Evolutionary conservation across 1,140 invertebrate species (phyloP).

Genomic region (Yoshiicerus persimilis): DNA sequence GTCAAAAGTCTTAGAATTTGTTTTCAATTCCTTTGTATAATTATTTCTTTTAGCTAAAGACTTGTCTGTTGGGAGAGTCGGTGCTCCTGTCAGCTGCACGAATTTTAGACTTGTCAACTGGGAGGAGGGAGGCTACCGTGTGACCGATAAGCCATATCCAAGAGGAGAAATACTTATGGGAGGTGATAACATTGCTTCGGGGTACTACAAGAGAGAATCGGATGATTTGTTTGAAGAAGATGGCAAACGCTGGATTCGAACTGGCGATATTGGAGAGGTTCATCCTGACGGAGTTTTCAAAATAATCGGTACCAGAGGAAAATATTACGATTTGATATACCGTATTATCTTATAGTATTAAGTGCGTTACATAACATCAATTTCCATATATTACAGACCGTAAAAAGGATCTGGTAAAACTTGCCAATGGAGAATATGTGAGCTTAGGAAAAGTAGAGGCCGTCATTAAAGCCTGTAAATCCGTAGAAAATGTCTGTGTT

Average conservation of each 20-base stretch:
- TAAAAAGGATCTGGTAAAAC: slow-evolving; percentile 96
- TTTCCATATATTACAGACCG: slow-evolving; percentile 67
- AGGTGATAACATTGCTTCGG: slow-evolving; percentile 86
- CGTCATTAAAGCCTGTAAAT: slow-evolving; percentile 84
- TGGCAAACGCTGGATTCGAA: slow-evolving; percentile 85
- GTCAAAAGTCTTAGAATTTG: too few relatives aligned
- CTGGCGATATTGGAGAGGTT: slow-evolving; percentile 94
- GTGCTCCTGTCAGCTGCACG: slow-evolving; percentile 80
- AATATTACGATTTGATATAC: background rate
- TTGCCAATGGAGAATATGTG: slow-evolving; percentile 96
- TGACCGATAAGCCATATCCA: slow-evolving; percentile 86
- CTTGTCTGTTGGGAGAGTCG: slow-evolving; percentile 77
- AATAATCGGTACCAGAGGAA: slow-evolving; percentile 79
- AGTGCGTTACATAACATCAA: too few relatives aligned
- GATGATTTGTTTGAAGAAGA: slow-evolving; percentile 87
- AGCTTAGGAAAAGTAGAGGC: slow-evolving; percentile 88
- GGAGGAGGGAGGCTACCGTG: slow-evolving; percentile 91
- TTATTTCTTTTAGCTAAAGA: slow-evolving; percentile 62
- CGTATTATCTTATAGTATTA: too few relatives aligned
- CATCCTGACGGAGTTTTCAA: slow-evolving; percentile 88
- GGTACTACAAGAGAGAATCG: slow-evolving; percentile 89
- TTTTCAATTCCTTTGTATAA: slow-evolving; percentile 23
- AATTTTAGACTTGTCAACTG: slow-evolving; percentile 88
- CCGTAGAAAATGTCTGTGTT: slow-evolving; percentile 94
- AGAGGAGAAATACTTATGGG: slow-evolving; percentile 63